Base-by-base conservation (phyloP, 2,797 vertebrate species). In the Oreonectes daqikongensis region DNA sequence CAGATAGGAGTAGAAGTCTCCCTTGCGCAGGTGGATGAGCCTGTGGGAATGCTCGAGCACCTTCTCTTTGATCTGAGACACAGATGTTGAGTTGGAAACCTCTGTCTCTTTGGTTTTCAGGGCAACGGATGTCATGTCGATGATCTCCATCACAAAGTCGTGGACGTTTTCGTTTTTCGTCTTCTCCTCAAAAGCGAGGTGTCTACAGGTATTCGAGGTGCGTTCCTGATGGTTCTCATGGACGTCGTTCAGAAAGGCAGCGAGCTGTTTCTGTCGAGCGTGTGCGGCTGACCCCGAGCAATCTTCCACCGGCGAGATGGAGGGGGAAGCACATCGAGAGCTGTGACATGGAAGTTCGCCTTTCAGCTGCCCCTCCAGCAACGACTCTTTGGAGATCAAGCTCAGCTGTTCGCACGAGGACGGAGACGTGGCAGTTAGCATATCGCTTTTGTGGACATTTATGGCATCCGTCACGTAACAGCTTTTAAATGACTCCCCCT, bases 1-100 rank as follows among this genome's bases (percentile, higher is more conserved):
- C 84, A 99, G 90, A 78, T 99, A 99, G 75, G 97, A 95, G 91
- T 99, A 99, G 86, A 99, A 99, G 89, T 99, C 98, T 2, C 97
- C 96, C 75, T 96, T 96, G 42, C 94, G 93, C 44, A 99, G 91
- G 75, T 95, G 94, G 61, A 98, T 94, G 69, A 95, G 94, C 71
- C 93, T 92, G 82, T 98, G 97, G 82, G 96, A 97, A 85, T 97
- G 96, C 82, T 98, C 94, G 20, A 98, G 84, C 59, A 99, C 96
- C 88, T 98, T 99, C 86, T 98, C 95, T 87, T 92, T 94, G 88
- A 98, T 97, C 70, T 96, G 95, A 57, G 95, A 81, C 2, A 88
- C 85, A 0, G 95, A 92, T 8, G 92, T 84, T 8, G 94, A 91
- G 77, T 84, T 65, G 11, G 81, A 75, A 14, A 87, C 87, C 61